These are phyloP conservation scores for Mesopsocus fuscifrons DNA, from an alignment of 2,888 invertebrate genomes.

Conservation along the genomic window DNA sequence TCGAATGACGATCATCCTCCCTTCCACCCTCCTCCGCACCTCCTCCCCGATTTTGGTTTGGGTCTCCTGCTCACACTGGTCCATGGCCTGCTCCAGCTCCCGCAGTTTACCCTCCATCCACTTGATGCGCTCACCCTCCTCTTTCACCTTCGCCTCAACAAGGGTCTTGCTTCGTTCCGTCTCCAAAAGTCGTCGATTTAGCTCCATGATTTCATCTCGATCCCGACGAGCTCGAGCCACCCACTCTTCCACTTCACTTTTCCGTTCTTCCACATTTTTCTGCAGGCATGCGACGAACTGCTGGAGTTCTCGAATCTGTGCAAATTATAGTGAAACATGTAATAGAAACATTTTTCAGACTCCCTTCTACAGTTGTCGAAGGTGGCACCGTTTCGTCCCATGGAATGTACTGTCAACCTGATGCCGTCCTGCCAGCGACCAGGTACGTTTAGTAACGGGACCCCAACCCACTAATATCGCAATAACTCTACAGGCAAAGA, in stretches of 20 bases:
- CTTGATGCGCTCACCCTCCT: conserved; percentile 25
- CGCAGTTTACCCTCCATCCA: conserved; percentile 25
- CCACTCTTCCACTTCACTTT: conserved; percentile 29
- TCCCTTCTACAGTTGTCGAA: too few species aligned
- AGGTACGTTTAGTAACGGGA: too few species aligned
- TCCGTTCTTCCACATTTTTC: conserved; percentile 14
- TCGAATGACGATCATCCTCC: not conserved
- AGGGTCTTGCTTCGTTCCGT: conserved; percentile 25
- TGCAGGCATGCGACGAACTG: conserved; percentile 6
- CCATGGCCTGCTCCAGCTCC: conserved; percentile 15
- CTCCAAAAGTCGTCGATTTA: conserved; percentile 19
- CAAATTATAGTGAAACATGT: too few species aligned
- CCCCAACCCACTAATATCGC: too few species aligned
- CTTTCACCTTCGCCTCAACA: conserved; percentile 25
- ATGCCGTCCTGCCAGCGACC: too few species aligned
- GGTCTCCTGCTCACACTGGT: conserved; percentile 1
- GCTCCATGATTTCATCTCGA: conserved; percentile 23
- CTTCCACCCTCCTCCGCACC: not conserved
- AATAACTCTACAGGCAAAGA: too few species aligned
- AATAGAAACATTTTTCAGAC: too few species aligned
- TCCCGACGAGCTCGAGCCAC: conserved; percentile 23
- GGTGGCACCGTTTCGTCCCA: too few species aligned
- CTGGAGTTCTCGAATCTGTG: conserved; percentile 10
- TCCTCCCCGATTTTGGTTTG: not conserved
- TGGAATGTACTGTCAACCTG: too few species aligned